Percentiles rank a stretch among this genome's conserved stretches.
These are phyloP conservation scores for Dasyprocta punctata DNA, from an alignment of 2,113 vertebrate genomes.

Conservation along the genomic window DNA sequence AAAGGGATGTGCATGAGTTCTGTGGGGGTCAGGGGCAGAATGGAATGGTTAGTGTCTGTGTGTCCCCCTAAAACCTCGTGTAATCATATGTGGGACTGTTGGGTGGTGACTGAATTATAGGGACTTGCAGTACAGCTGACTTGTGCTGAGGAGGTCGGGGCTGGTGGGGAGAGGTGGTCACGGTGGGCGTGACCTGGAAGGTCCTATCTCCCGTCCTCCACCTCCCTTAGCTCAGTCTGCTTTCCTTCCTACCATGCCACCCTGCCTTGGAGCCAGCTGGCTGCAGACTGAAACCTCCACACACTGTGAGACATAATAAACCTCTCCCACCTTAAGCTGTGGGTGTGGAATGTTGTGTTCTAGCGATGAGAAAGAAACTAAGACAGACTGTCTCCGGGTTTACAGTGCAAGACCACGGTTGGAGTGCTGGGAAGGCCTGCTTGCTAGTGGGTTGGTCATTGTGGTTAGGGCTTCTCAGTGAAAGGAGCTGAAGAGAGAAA, in stretches of 20 bases:
- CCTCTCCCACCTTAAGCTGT: neutral
- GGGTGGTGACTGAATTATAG: neutral
- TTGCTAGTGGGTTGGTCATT: neutral
- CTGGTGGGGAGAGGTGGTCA: neutral
- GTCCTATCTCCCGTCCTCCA: neutral
- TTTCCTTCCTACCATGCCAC: neutral
- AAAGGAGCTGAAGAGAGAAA: neutral
- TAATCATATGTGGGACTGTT: neutral
- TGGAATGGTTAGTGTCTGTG: neutral
- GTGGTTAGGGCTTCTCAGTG: neutral
- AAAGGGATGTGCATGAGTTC: neutral
- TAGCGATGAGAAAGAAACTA: too few relatives aligned
- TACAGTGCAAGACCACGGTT: too few relatives aligned
- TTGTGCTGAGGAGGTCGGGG: neutral
- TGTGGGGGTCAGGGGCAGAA: neutral
- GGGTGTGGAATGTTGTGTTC: too few relatives aligned
- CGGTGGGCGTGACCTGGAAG: neutral
- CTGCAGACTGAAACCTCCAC: neutral
- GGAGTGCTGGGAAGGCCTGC: too few relatives aligned
- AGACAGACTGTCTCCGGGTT: too few relatives aligned
- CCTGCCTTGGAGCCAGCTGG: neutral
- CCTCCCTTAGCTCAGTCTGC: neutral
- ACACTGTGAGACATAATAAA: too few relatives aligned
- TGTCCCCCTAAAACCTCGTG: neutral
- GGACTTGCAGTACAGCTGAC: neutral